Conservation (phyloP, 2,888 invertebrate genomes). For the Onchidella celtica region DNA sequence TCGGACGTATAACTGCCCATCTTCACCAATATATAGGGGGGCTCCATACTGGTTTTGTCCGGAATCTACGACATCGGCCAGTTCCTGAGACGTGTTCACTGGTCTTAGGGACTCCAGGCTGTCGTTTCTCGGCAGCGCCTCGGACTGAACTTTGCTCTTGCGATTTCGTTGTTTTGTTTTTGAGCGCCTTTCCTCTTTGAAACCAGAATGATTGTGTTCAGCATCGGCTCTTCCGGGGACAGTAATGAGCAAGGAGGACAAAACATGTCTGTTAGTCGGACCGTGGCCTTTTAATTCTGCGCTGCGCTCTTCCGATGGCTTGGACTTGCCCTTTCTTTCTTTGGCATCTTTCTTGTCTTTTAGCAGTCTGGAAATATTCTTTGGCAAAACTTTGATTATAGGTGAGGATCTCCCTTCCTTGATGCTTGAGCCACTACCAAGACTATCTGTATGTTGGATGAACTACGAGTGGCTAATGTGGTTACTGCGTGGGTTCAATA, state of each 20-base stretch:
- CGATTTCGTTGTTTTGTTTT: neutral
- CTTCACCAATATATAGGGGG: slow-evolving; percentile 7
- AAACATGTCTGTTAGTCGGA: slow-evolving; percentile 18
- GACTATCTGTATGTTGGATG: neutral
- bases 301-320: neutral
- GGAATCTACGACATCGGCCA: neutral
- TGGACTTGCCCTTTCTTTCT: neutral
- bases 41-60: neutral
- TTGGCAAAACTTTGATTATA: neutral
- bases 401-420: neutral
- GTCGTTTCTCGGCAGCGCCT: neutral
- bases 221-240: slow-evolving; percentile 2
- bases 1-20: slow-evolving; percentile 5
- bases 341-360: neutral
- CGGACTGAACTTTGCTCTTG: neutral
- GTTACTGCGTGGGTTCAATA: no score
- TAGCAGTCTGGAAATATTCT: slow-evolving; percentile 1
- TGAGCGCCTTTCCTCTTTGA: neutral
- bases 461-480: no score
- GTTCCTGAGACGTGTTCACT: neutral
- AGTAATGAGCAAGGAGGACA: slow-evolving; percentile 31
- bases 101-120: slow-evolving; percentile 1
- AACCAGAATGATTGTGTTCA: neutral
- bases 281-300: slow-evolving; percentile 15
- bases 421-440: neutral